phyloP scores from a whole-genome alignment of 23 tunicate species.

The Corella eumyota region DNA sequence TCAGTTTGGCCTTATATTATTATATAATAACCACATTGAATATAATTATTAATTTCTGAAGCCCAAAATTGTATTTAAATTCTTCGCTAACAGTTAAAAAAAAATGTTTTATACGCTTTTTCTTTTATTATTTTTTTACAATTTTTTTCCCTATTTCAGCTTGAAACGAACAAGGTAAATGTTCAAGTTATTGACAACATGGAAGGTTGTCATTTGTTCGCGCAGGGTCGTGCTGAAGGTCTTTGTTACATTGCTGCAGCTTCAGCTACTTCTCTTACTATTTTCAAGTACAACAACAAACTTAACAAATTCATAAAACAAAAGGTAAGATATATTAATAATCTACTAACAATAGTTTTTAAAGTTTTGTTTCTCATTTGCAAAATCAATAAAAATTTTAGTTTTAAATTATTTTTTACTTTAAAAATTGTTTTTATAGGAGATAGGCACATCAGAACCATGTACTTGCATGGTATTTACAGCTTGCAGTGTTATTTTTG shows the following conservation, averaged over 20 bases:
- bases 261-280: constrained; percentile 23
- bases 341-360: too few relatives aligned
- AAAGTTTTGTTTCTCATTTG: too few relatives aligned
- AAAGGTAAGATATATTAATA: constrained; percentile 51
- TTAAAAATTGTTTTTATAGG: constrained; percentile 16
- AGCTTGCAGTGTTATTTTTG: constrained; percentile 77
- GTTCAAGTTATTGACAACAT: constrained; percentile 18
- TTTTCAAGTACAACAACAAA: constrained; percentile 44
- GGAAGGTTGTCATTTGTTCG: constrained; percentile 58
- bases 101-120: too few relatives aligned
- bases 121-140: too few relatives aligned
- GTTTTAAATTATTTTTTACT: background rate
- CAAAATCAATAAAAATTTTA: too few relatives aligned
- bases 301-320: constrained; percentile 40
- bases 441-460: constrained; percentile 65
- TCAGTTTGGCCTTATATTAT: too few relatives aligned
- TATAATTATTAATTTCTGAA: too few relatives aligned
- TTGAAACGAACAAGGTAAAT: constrained; percentile 4
- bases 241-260: constrained; percentile 47
- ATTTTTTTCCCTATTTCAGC: too few relatives aligned
- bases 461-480: constrained; percentile 83
- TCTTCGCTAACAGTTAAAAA: too few relatives aligned
- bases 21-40: too few relatives aligned
- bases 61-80: too few relatives aligned
- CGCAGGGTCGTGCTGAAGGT: constrained; percentile 52